Percentiles rank a stretch among this genome's conserved stretches.
phyloP scores from a whole-genome alignment of 1,140 invertebrate species.

The Leptinotarsa lineolata region DNA sequence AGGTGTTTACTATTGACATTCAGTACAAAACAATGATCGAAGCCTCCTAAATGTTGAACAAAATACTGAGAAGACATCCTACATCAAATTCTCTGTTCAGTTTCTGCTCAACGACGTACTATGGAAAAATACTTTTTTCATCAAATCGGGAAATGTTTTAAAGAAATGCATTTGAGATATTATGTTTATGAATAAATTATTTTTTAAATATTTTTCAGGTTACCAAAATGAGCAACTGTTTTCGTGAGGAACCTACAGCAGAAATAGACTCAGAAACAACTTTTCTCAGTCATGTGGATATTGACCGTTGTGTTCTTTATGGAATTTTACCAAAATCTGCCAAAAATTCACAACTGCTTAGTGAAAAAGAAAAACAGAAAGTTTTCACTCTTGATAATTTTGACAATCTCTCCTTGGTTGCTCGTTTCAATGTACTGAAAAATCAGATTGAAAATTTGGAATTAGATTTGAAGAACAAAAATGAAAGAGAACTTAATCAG shows the following conservation, averaged over 20 bases:
- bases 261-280: slow-evolving; percentile 26
- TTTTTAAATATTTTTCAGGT: slow-evolving; percentile 27
- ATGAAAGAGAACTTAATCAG: slow-evolving; percentile 29
- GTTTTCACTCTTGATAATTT: slow-evolving; percentile 44
- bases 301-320: slow-evolving; percentile 40
- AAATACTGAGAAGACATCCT: too few relatives aligned
- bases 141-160: too few relatives aligned
- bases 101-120: too few relatives aligned
- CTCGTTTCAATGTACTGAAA: slow-evolving; percentile 39
- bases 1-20: too few relatives aligned
- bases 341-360: slow-evolving; percentile 30
- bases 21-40: too few relatives aligned
- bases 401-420: slow-evolving; percentile 42
- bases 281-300: slow-evolving; percentile 32
- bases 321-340: slow-evolving; percentile 34
- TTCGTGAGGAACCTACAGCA: neutral
- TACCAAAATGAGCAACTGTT: slow-evolving; percentile 1
- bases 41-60: too few relatives aligned
- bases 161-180: too few relatives aligned
- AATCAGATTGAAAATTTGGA: slow-evolving; percentile 36
- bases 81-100: too few relatives aligned
- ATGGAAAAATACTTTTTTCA: too few relatives aligned
- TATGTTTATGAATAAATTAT: neutral
- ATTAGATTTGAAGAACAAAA: slow-evolving; percentile 26
- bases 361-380: slow-evolving; percentile 35